A percentile compares a stretch with the other conserved stretches of the same genome.
phyloP scores from a whole-genome alignment of 1,140 invertebrate species.

The Diorhabda carinulata region DNA sequence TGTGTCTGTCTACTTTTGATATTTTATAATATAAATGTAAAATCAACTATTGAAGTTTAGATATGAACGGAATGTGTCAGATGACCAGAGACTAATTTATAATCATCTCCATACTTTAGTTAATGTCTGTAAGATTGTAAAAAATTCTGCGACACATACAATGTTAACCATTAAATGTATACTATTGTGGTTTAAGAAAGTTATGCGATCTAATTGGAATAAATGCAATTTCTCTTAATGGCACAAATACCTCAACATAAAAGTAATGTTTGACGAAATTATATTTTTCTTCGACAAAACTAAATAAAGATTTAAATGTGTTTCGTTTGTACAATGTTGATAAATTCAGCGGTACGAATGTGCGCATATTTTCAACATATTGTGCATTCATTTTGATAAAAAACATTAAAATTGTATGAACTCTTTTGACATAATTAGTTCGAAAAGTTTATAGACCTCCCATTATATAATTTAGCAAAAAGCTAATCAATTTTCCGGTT shows the following conservation, averaged over 20 bases:
- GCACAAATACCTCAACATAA: constrained; percentile 29
- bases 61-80: too few relatives aligned
- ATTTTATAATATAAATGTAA: too few relatives aligned
- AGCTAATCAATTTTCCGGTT: constrained; percentile 22
- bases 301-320: constrained; percentile 10
- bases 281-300: constrained; percentile 10
- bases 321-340: constrained; percentile 22
- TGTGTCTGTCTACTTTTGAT: too few relatives aligned
- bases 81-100: too few relatives aligned
- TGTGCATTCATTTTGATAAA: constrained; percentile 23
- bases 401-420: constrained; percentile 19
- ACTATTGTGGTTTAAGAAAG: too few relatives aligned
- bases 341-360: constrained; percentile 16
- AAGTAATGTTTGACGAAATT: constrained; percentile 16
- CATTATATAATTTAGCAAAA: constrained; percentile 30
- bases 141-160: too few relatives aligned
- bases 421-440: constrained; percentile 18
- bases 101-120: too few relatives aligned
- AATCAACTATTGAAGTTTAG: too few relatives aligned
- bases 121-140: too few relatives aligned
- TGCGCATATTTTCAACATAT: constrained; percentile 17
- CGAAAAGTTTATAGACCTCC: constrained; percentile 12
- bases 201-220: neutral
- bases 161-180: too few relatives aligned
- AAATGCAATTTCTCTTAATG: constrained; percentile 35